Percentiles rank a stretch among this genome's conserved stretches.
phyloP scores from a whole-genome alignment of 2,888 invertebrate species.

The Leucophenga maculata region DNA sequence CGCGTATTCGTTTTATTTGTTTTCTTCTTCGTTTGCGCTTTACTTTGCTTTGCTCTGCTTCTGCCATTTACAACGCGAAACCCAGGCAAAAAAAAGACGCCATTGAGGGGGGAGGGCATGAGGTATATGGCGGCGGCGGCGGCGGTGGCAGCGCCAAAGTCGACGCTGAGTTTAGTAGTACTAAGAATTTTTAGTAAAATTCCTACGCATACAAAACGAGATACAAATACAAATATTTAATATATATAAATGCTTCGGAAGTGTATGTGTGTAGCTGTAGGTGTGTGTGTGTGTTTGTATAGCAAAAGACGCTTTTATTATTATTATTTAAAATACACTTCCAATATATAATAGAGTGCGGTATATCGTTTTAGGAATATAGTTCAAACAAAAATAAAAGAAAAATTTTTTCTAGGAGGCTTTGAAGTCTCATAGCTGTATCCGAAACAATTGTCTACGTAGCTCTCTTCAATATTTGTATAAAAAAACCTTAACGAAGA shows the following conservation, averaged over 20 bases:
- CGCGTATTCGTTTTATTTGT: no score
- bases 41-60: no score
- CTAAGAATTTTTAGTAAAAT: constrained; percentile 50
- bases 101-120: neutral
- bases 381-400: no score
- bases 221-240: neutral
- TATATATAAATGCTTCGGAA: neutral
- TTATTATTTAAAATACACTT: neutral
- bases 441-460: no score
- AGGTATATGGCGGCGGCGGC: neutral
- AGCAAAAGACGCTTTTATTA: neutral
- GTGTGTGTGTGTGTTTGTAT: neutral
- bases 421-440: no score
- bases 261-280: neutral
- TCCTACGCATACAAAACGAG: constrained; percentile 49
- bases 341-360: no score
- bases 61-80: neutral
- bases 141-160: constrained; percentile 28
- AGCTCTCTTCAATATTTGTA: no score
- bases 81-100: constrained; percentile 3
- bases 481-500: no score
- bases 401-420: no score
- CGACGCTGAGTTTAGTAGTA: constrained; percentile 22
- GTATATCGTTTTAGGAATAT: no score
- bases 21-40: no score